Evolutionary conservation across 2,113 vertebrate species (phyloP), one percentile per base, ranked within the genome.

Genomic region (Carlito syrichta): DNA sequence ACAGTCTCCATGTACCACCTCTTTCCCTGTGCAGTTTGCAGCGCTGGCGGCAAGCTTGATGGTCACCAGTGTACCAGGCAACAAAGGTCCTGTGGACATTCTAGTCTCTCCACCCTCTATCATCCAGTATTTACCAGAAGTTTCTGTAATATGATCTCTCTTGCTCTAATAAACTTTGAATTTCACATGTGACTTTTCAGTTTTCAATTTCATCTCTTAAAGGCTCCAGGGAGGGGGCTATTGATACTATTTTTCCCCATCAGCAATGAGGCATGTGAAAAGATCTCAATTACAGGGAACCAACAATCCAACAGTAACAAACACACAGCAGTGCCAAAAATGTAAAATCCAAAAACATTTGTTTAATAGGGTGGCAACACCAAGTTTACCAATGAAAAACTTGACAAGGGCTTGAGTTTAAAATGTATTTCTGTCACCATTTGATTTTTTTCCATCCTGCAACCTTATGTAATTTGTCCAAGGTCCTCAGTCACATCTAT

Each of bases 301-400:
- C 5, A 3, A 43, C 81, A 32, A 76, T 23, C 69, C 71, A 54
- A 27, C 50, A 77, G 22, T 8, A 77, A 84, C 54, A 68, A 45
- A 77, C 27, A 63, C 43, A 14, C 0, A 27, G 22, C 38, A 58
- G 68, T 22, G 27, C 63, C 50, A 62, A 43, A 89, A 63, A 86
- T 52, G 60, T 8, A 52, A 94, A 95, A 66, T 48, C 45, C 27
- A 35, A 86, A 94, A 35, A 50, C 27, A 14, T n/a, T 35, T 22
- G 69, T 83, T 92, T 81, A 94, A 88, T 40, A 45, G 56, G 77
- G 32, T 89, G 50, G 63, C 84, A 63, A 91, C 88, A 38, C 35
- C 69, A 95, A 96, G 81, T 92, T 96, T 89, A 88, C 84, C 48
- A 82, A 83, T n/a, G 50, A 96, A 58, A 82, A 54, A 40, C n/a